Base-by-base conservation (phyloP, 1,140 invertebrate species). In the Micrasema minimum region DNA sequence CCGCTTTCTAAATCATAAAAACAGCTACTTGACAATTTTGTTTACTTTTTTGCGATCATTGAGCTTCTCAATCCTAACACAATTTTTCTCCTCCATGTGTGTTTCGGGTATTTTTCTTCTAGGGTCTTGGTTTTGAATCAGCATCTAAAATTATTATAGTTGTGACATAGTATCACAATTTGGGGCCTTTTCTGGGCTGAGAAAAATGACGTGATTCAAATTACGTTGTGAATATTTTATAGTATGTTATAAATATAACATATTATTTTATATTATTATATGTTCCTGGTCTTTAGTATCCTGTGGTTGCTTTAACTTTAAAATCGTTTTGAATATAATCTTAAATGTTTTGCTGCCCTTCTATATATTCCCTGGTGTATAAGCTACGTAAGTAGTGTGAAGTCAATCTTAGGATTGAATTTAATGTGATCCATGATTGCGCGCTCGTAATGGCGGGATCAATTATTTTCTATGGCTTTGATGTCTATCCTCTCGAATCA, bases 101-200 rank as follows among this genome's bases (percentile, higher is more conserved):
- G 11, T 50, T 50, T 50, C n/a, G n/a, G 14, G 18, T 50, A 22
- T 14, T 9, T 22, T 11, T 50, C 46, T 10, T 50, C 9, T 76
- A 78, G 76, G n/a, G 79, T 75, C 71, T 75, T 73, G 12, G 77
- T 78, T 69, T 77, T 66, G 26, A n/a, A 45, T 78, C 71, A 55
- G 46, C 37, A 6, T 16, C 71, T 12, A 74, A 62, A 72, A 18
- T n/a, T n/a, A n/a, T 78, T 66, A 64, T 77, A 81, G 14, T 73
- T 41, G 11, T 76, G 45, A 74, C 81, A 83, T 7, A 71, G 10
- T n/a, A 71, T 82, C 77, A 71, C 80, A 83, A 48, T 79, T n/a
- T n/a, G n/a, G n/a, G 77, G 72, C 81, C 80, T 69, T 83, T 84
- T 77, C 77, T 80, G 0, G 79, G 80, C 38, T 64, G 71, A n/a